Percentiles rank a stretch among this genome's conserved stretches.
phyloP scores from a whole-genome alignment of 2,797 vertebrate genomes.

The Danio tinwini region DNA sequence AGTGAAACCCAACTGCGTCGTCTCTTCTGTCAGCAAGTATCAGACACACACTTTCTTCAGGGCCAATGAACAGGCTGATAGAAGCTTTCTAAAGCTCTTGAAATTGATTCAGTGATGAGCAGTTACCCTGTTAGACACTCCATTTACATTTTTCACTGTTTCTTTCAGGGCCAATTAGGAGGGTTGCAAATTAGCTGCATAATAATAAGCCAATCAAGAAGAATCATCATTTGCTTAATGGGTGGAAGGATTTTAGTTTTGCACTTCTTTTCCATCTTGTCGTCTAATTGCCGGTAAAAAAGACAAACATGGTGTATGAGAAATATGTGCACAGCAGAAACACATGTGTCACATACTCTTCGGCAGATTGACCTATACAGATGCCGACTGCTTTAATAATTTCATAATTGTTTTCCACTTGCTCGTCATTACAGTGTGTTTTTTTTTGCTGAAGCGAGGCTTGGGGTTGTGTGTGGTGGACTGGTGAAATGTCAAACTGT shows the following conservation, averaged over 20 bases:
- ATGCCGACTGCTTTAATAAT: neutral
- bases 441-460: neutral
- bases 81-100: conserved; percentile 33
- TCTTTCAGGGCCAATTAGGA: conserved; percentile 46
- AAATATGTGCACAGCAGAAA: neutral
- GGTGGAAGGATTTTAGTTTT: conserved; percentile 31
- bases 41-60: conserved; percentile 5
- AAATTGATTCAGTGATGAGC: conserved; percentile 28
- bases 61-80: conserved; percentile 38
- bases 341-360: neutral
- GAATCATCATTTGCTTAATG: conserved; percentile 48
- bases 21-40: conserved; percentile 11
- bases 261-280: conserved; percentile 34
- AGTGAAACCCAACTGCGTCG: neutral
- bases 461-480: neutral
- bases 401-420: conserved; percentile 12
- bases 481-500: conserved; percentile 40
- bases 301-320: no score
- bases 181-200: conserved; percentile 47
- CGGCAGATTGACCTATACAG: neutral
- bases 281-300: conserved; percentile 7
- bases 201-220: conserved; percentile 51
- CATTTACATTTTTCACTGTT: conserved; percentile 37
- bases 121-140: conserved; percentile 31
- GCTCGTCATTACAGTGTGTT: neutral